Base-by-base conservation (phyloP, 2,113 vertebrate genomes). In the Grammatotria lemairii region DNA sequence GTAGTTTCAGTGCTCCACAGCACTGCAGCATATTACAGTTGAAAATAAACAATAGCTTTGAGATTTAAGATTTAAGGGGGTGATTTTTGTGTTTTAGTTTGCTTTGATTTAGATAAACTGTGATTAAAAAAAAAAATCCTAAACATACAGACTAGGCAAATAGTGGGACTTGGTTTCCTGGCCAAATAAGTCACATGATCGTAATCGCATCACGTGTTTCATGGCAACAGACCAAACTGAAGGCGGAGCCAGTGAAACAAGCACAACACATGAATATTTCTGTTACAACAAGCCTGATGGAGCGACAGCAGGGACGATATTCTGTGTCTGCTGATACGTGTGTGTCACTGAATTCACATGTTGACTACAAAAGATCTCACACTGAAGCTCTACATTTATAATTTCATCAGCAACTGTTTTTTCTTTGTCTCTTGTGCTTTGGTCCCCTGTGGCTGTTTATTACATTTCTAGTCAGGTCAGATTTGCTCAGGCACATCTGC, bases 141-240 rank as follows among this genome's bases (percentile, higher is more conserved):
- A 75, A 75, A 8, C 23, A 49, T 12, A 3, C 42, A 19, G 42
- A 75, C 1, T 28, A 19, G 23, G 70, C 40, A 75, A 75, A 75
- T 19, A 31, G 4, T 17, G 23, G 6, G 16, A 75, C 42, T 47
- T 11, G 16, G 23, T 75, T 75, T 49, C 9, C 16, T 4, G 42
- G 9, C 42, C 70, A 75, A 31, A 47, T 75, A 28, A 19, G 42
- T 75, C 70, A 75, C 6, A 49, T 75, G 70, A 75, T 26, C 1
- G 0, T 1, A 75, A 19, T 28, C 1, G 1, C 14, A 28, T 28
- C 23, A 2, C 1, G 3, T 75, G 21, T 75, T 75, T 75, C 42
- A 31, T 19, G 42, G 42, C 70, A 47, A 19, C 70, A 47, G 14
- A 75, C 23, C 70, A 75, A 75, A 75, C 40, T 28, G 42, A 75